Evolutionary conservation across 2,888 invertebrate genomes (phyloP).

Genomic region (Ischnus inquisitorius): DNA sequence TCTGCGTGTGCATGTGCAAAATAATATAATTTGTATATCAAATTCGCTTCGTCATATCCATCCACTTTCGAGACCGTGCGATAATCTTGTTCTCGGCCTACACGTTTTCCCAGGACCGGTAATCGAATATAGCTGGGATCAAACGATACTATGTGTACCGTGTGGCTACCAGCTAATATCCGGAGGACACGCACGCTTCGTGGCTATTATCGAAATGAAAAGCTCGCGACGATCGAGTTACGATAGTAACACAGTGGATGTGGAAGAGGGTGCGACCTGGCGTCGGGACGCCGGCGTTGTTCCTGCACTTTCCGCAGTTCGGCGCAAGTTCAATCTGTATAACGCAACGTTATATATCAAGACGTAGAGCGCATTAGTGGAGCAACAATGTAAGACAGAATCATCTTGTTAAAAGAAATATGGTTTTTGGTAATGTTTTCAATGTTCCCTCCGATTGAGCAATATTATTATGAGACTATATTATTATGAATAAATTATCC

Average conservation of each 20-base stretch:
- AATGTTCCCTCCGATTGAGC: no score
- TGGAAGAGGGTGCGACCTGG: constrained; percentile 77
- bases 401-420: no score
- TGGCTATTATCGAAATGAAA: constrained; percentile 68
- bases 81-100: constrained; percentile 2
- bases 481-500: no score
- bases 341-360: no score
- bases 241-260: constrained; percentile 43
- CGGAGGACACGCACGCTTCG: constrained; percentile 59
- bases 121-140: constrained; percentile 35
- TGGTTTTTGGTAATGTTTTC: no score
- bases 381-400: no score
- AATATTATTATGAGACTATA: no score
- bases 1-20: not conserved
- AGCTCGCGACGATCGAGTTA: constrained; percentile 65
- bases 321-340: not conserved
- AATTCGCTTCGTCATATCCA: constrained; percentile 24
- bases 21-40: constrained; percentile 22
- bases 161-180: constrained; percentile 62
- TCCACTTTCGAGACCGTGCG: constrained; percentile 30
- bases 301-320: not conserved
- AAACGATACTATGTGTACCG: constrained; percentile 27
- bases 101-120: constrained; percentile 52
- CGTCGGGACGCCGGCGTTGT: constrained; percentile 69
- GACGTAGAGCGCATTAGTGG: no score